Base-by-base conservation (phyloP, 2,888 invertebrate genomes). In the Tortrix viridana region DNA sequence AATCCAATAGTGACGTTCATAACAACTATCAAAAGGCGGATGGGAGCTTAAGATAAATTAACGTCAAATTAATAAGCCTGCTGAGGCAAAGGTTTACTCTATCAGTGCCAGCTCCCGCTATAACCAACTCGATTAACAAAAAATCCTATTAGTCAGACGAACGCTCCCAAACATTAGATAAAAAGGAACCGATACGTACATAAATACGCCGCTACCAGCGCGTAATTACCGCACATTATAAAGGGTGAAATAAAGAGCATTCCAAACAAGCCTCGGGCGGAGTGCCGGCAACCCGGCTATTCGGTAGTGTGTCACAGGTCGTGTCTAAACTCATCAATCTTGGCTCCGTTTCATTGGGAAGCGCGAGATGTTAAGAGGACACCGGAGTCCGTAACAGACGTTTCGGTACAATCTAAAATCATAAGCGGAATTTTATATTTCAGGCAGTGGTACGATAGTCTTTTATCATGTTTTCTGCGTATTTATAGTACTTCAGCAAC, bases 251-350 rank as follows among this genome's bases (percentile, higher is more conserved):
- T 85, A 85, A 87, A 82, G 80, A 83, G 78, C 86, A 85, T 88
- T 82, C 84, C 84, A 82, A 84, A 85, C 81, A 80, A 32, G 32
- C 32, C 32, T 7, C 26, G 32, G 32, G 32, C 32, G 26, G 7
- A 9, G 3, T 26, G 26, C 26, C 3, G 60, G 56, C 67, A 71
- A 74, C 72, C 73, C 76, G 71, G 77, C 80, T 82, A 81, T 89
- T 90, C 90, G 85, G 92, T 91, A 91, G 91, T 91, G 85, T 89
- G 91, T 90, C 92, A 90, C 84, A 90, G 91, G 91, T 90, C 89
- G 84, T 83, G 87, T 86, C 86, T 82, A 84, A 85, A 79, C 89
- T 87, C 91, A 92, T 92, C 88, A 91, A 92, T 92, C 91, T 89
- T 86, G 71, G 72, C 82, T 86, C 85, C 85, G 83, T 90, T 92